These are phyloP conservation scores for Chrysotoxum bicinctum DNA, from an alignment of 2,888 invertebrate species.

Conservation along the genomic window DNA sequence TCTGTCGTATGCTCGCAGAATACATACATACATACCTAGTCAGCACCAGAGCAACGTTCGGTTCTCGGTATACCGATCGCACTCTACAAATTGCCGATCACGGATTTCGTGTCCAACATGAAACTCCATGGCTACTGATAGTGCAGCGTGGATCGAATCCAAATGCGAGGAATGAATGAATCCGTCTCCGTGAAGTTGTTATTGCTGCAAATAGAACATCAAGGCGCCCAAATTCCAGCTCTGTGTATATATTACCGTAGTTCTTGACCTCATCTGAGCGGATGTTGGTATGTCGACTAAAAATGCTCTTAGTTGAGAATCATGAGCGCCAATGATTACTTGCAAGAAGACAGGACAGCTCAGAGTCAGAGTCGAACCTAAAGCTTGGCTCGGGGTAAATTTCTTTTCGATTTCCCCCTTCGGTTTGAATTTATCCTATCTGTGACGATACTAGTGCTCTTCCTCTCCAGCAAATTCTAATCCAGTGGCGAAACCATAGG, in stretches of 20 bases:
- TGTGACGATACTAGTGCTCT: background rate
- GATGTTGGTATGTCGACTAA: constrained; percentile 54
- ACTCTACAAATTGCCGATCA: constrained; percentile 82
- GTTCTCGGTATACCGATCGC: constrained; percentile 22
- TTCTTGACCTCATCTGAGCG: constrained; percentile 56
- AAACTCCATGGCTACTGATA: constrained; percentile 81
- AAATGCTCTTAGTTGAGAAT: constrained; percentile 47
- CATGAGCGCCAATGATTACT: constrained; percentile 67
- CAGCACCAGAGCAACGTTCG: constrained; percentile 23
- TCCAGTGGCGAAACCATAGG: background rate
- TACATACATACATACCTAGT: constrained; percentile 32
- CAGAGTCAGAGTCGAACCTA: constrained; percentile 16
- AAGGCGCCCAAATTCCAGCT: constrained; percentile 68
- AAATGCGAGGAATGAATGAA: constrained; percentile 46
- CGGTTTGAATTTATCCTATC: background rate
- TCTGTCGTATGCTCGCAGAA: constrained; percentile 57
- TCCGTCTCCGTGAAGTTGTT: constrained; percentile 21
- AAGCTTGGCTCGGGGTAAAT: constrained; percentile 47
- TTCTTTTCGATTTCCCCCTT: constrained; percentile 65
- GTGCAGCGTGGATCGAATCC: constrained; percentile 54
- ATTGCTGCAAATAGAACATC: constrained; percentile 55
- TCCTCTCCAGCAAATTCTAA: background rate
- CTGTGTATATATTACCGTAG: constrained; percentile 61
- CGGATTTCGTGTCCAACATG: constrained; percentile 82
- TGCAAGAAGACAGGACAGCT: constrained; percentile 12